A percentile compares a stretch with the other conserved stretches of the same genome.
phyloP scores from a whole-genome alignment of 2,888 invertebrate genomes.

The Drosophila fulvimacula region DNA sequence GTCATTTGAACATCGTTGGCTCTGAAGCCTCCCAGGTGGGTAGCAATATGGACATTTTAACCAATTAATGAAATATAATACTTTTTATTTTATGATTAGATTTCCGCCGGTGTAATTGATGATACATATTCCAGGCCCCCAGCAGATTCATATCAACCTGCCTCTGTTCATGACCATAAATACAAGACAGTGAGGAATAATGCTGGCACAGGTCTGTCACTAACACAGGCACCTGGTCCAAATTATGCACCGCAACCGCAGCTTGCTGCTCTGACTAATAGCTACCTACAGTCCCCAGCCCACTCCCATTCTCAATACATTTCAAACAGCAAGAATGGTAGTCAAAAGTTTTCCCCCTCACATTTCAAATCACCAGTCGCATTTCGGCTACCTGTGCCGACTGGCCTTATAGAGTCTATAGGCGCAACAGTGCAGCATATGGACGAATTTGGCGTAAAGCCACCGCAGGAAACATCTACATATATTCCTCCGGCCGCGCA shows the following conservation, averaged over 20 bases:
- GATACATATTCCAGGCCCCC: conserved; percentile 85
- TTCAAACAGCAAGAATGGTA: conserved; percentile 79
- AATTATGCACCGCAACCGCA: conserved; percentile 37
- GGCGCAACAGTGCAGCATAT: conserved; percentile 88
- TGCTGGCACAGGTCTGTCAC: conserved; percentile 73
- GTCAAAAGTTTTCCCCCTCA: conserved; percentile 69
- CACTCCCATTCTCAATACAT: conserved; percentile 58
- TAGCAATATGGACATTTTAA: neutral
- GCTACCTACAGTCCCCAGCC: conserved; percentile 29
- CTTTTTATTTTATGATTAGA: conserved; percentile 34
- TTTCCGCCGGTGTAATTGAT: conserved; percentile 82
- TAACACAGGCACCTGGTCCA: conserved; percentile 77
- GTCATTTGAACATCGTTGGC: conserved; percentile 73
- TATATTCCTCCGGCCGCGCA: conserved; percentile 89
- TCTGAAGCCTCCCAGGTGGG: conserved; percentile 65
- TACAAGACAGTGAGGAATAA: conserved; percentile 66
- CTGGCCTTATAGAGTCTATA: conserved; percentile 88
- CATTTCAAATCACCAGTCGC: conserved; percentile 87
- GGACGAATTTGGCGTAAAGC: conserved; percentile 87
- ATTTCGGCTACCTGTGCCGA: conserved; percentile 91
- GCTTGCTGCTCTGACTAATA: conserved; percentile 46
- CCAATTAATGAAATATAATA: conserved; percentile 30
- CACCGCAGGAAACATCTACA: conserved; percentile 85
- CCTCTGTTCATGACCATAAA: conserved; percentile 73
- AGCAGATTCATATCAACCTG: conserved; percentile 85